phyloP scores from a whole-genome alignment of 2,113 vertebrate genomes.

The Cettia cetti region DNA sequence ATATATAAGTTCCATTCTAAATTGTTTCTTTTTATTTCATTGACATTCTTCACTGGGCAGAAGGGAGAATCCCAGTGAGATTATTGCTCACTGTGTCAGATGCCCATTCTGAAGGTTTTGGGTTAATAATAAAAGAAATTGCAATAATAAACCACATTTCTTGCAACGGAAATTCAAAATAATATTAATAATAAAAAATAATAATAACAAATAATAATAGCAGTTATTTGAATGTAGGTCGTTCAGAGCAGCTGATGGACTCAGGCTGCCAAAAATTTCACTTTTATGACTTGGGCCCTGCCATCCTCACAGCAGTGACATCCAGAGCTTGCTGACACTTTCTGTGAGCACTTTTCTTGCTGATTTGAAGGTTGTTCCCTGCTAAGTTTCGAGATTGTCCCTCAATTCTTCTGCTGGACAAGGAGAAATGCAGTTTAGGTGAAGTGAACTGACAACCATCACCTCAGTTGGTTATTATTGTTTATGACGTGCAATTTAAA shows the following conservation, averaged over 20 bases:
- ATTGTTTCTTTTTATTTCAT: neutral
- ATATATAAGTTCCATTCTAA: neutral
- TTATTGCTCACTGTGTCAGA: neutral
- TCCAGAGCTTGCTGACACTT: neutral
- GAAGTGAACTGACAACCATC: conserved; percentile 10
- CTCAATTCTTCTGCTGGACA: neutral
- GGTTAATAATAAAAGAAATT: neutral
- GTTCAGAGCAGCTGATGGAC: neutral
- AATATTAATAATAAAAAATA: no score
- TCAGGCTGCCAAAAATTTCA: neutral
- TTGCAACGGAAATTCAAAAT: neutral
- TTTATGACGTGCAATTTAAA: conserved; percentile 46
- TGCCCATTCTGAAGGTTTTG: neutral
- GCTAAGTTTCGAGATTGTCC: neutral
- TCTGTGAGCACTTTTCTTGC: neutral
- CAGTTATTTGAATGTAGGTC: neutral
- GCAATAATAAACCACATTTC: neutral
- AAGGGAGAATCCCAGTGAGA: neutral
- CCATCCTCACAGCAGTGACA: neutral
- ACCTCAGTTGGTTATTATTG: conserved; percentile 17
- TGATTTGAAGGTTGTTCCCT: neutral
- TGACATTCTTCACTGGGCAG: neutral
- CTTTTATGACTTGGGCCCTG: neutral
- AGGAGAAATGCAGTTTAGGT: neutral
- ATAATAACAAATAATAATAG: neutral